Base-by-base conservation (phyloP, 1,140 invertebrate species). In the Lordiphosa collinella region DNA sequence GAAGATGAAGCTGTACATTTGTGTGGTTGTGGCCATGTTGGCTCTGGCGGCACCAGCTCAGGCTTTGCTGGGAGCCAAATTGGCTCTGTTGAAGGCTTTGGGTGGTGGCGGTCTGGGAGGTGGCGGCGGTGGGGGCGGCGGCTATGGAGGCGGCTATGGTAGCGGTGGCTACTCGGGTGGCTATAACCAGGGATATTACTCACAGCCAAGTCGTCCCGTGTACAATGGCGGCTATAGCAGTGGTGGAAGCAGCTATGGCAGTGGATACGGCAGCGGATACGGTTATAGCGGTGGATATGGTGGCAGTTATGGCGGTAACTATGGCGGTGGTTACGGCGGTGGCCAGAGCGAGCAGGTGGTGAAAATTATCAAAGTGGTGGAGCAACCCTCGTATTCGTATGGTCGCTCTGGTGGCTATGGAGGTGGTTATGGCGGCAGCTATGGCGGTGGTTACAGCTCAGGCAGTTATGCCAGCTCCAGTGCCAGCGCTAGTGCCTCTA, bases 181-280 rank as follows among this genome's bases (percentile, higher is more conserved):
- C 11, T 86, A 86, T 34, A 76, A 66, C 31, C 82, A 86, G 34
- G 67, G 63, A 35, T 80, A 82, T 40, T 86, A 80, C 41, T 75
- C 65, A 10, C 75, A 80, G 29, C 49, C 76, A 50, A 80, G 75
- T 25, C 75, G 75, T n/a, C 70, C 75, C 1, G 75, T 80, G 2
- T 80, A 80, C 55, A 79, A 18, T 13, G 46, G 59, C 8, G 58
- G 71, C 14, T 50, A 58, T 13, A 36, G 60, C 18, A 52, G 69
- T 25, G 22, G 22, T 7, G 22, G 22, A 18, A 54, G 55, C 4
- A 34, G 49, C 7, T 70, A 64, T 12, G 32, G 59, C 4, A 31
- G 62, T 9, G 54, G 60, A 8, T 38, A 56, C 14, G 43, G 49
- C 31, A 7, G 53, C 18, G 32, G 65, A 10, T 38, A 56, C 18